Evolutionary conservation across 2,888 invertebrate species (phyloP), one percentile per base, ranked within the genome.

Genomic region (Ommatoiulus sabulosus): DNA sequence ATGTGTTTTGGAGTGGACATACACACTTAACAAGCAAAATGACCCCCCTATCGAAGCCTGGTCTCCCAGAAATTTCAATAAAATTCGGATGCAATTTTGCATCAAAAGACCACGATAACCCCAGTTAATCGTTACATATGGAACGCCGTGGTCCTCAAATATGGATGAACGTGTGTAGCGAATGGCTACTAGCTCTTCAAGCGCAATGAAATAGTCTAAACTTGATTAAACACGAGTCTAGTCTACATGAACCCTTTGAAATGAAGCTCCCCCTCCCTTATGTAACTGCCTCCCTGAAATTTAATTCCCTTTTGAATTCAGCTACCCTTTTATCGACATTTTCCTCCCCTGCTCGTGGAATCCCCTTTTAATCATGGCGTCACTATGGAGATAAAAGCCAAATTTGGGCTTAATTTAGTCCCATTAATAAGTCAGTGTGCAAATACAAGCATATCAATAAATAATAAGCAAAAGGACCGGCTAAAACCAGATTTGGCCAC

Each of bases 311-410:
- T 10, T 24, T 20, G 72, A 72, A 72, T 72, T 72, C 20, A 20
- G 72, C 72, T 24, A 72, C 72, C n/a, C 24, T 72, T 72, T 24
- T 24, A 72, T 35, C 72, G 72, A 72, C 20, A 72, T 72, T 72
- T n/a, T 72, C 72, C 24, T 24, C 52, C 72, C 72, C 72, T 72
- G 72, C 72, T 72, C 72, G 8, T 72, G 72, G 72, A 72, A 72
- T 8, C 24, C 72, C 72, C 72, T 72, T 72, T 72, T 72, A 72
- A 72, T 24, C 72, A 72, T 72, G 72, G 72, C 72, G 72, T 72
- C 72, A 72, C 72, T 72, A 72, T 72, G 72, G 72, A 72, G 72
- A 72, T 72, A 72, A 72, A 72, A 72, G 72, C 72, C 20, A 72
- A 72, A 72, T 24, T 72, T 72, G 24, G 10, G 72, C 72, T 72